Percentiles rank a stretch among this genome's conserved stretches.
Evolutionary conservation across 2,113 vertebrate species (phyloP).

Genomic region (Kryptolebias marmoratus): DNA sequence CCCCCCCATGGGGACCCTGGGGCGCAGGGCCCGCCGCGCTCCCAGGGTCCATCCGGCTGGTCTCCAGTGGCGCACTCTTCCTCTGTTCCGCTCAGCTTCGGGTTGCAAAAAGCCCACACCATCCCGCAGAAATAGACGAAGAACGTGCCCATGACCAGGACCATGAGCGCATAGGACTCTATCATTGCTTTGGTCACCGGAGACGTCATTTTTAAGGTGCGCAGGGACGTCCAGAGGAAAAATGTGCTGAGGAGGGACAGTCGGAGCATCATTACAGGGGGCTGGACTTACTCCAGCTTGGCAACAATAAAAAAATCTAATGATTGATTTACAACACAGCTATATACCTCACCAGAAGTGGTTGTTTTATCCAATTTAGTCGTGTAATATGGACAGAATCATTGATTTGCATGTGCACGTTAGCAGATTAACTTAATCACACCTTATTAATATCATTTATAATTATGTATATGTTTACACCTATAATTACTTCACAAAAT

Average conservation of each 20-base stretch:
- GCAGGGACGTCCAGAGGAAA: background rate
- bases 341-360: no score
- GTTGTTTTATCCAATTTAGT: no score
- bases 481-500: no score
- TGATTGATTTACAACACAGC: no score
- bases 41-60: conserved; percentile 18
- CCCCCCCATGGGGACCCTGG: background rate
- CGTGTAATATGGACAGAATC: no score
- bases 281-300: conserved; percentile 12
- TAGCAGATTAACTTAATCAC: no score
- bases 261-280: conserved; percentile 5
- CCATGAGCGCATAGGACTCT: conserved; percentile 82
- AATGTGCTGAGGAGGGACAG: background rate
- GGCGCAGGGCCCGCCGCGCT: conserved; percentile 21
- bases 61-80: conserved; percentile 47
- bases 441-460: no score
- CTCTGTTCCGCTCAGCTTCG: conserved; percentile 75
- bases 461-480: no score
- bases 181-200: conserved; percentile 79
- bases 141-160: conserved; percentile 81
- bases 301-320: background rate
- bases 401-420: no score
- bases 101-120: conserved; percentile 84
- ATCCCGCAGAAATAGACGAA: conserved; percentile 83
- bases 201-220: conserved; percentile 65